Evolutionary conservation across 2,888 invertebrate genomes (phyloP), one percentile per base, ranked within the genome.

Genomic region (Ctena decussata): DNA sequence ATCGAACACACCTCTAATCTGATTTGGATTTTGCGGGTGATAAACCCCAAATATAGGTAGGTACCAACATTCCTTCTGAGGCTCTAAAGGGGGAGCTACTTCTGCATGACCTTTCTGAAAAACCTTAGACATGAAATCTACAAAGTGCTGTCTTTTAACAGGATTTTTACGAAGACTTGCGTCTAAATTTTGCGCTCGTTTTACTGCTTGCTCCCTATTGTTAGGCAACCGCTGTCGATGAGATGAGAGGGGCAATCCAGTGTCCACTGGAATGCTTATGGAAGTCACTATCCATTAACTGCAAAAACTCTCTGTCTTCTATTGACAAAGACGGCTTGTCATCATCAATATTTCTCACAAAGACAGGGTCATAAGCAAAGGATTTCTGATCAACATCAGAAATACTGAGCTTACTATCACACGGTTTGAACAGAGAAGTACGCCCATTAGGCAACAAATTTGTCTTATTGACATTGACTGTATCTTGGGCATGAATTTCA

Each of bases 41-140:
- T 88, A 89, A 0, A 89, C 88, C 15, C 86, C 90, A 46, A 86
- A 83, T 12, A 84, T 41, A 11, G 90, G 90, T 27, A 91, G 46
- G 69, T 85, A 89, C 90, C 90, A 90, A 30, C 77, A 46, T 83
- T 89, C 89, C 21, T 85, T 76, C 35, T 70, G 72, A 27, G 72
- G 12, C 1, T 49, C 30, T 5, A 80, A 12, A 6, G 74, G 53
- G 12, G 88, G 89, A 1, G 87, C 90, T 5, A 80, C 24, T 72
- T 89, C 90, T 32, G 85, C 86, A 65, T 84, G 82, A 6, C 70
- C 77, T 32, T 80, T 85, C 0, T 76, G 74, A 0, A 87, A 35
- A 2, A 86, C 70, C 0, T 65, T 75, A 32, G 39, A 27, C 84
- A 89, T 89, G 27, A 87, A 89, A 18, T 76, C 73, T 0, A 84